Percentiles rank a stretch among this genome's conserved stretches.
phyloP scores from a whole-genome alignment of 35 echinoderm and acorn worm species.

The Apostichopus californicus region DNA sequence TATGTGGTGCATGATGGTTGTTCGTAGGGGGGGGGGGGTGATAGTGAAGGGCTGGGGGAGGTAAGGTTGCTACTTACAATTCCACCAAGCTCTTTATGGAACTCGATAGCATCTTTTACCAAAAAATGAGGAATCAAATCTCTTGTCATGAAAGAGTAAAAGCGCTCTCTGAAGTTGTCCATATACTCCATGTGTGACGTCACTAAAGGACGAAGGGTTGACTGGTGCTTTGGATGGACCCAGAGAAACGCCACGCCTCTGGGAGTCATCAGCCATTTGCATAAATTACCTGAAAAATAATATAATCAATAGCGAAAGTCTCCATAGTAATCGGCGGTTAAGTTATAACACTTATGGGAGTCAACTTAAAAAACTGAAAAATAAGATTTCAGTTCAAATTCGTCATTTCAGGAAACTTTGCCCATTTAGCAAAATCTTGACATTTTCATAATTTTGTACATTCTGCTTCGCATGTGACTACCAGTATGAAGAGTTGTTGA shows the following conservation, averaged over 20 bases:
- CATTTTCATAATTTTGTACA: no score
- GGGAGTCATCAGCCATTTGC: conserved; percentile 42
- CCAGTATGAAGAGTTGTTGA: no score
- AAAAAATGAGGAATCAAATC: conserved; percentile 19
- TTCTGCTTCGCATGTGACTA: no score
- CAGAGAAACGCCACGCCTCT: conserved; percentile 36
- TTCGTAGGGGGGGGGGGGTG: neutral
- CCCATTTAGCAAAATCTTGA: no score
- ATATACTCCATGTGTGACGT: conserved; percentile 23
- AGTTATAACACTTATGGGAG: no score
- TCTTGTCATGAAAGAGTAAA: conserved; percentile 13
- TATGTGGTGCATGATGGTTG: neutral
- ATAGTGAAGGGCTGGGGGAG: neutral
- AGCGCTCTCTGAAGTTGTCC: neutral
- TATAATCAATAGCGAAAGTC: neutral
- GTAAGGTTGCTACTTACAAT: conserved; percentile 8
- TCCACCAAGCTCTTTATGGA: conserved; percentile 45
- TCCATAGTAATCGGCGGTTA: neutral
- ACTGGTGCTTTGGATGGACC: conserved; percentile 57
- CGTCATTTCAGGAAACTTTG: no score
- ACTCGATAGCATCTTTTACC: conserved; percentile 40
- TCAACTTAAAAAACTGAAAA: no score
- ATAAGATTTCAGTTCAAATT: no score
- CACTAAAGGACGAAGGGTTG: conserved; percentile 11
- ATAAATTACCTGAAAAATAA: conserved; percentile 37